phyloP scores from a whole-genome alignment of 2,888 invertebrate species.

The Odontomyia ornata region DNA sequence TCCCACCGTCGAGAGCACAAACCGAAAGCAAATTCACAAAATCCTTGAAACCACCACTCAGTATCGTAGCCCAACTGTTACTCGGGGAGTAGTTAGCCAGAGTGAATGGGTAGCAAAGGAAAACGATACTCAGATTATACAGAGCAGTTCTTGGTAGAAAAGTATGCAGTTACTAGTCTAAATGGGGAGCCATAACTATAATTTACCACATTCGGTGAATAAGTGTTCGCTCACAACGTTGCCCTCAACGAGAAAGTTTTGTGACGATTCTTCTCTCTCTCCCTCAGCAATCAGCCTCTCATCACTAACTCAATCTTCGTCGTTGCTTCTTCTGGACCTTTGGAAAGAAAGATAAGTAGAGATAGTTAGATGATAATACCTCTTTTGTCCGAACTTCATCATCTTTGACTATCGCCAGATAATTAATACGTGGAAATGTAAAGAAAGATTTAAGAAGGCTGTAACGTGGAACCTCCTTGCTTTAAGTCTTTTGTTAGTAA shows the following conservation, averaged over 20 bases:
- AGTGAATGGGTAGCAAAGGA: no score
- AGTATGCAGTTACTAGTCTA: background rate
- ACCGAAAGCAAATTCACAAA: no score
- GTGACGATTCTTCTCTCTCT: background rate
- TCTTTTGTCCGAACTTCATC: constrained; percentile 29
- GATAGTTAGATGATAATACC: constrained; percentile 26
- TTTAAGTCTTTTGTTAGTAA: background rate
- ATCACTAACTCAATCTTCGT: no score
- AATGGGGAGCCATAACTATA: background rate
- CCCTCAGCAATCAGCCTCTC: no score
- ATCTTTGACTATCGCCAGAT: background rate
- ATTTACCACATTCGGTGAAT: background rate
- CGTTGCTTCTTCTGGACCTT: background rate
- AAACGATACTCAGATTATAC: no score
- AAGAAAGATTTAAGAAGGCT: no score
- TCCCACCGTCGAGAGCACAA: no score
- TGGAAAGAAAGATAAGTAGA: constrained; percentile 19
- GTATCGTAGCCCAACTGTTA: no score
- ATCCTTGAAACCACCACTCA: no score
- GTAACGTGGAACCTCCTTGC: background rate
- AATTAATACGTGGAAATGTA: background rate
- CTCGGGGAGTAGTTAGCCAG: no score
- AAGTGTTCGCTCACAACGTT: background rate
- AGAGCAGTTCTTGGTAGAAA: no score
- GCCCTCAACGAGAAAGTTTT: background rate